These are phyloP conservation scores for Neodiprion virginianus DNA, from an alignment of 1,140 invertebrate genomes.

Conservation along the genomic window DNA sequence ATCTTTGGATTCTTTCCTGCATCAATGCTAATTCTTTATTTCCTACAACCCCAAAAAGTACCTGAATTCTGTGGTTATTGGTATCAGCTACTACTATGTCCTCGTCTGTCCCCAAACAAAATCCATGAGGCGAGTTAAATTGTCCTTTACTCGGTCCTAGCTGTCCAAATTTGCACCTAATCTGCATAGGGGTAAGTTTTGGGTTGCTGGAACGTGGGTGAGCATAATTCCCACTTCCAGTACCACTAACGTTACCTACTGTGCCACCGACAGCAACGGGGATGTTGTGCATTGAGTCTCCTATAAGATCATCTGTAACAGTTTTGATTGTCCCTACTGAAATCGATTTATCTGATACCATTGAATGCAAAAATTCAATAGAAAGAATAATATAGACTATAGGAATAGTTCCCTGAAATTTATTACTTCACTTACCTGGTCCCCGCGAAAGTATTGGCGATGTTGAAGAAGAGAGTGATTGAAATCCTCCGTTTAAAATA, in stretches of 20 bases:
- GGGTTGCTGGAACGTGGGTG: constrained; percentile 68
- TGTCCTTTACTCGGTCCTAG: constrained; percentile 89
- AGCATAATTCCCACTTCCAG: constrained; percentile 61
- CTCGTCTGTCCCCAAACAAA: constrained; percentile 92
- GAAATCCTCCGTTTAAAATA: constrained; percentile 64
- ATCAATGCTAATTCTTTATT: constrained; percentile 20
- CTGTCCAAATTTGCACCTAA: constrained; percentile 92
- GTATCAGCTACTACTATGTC: constrained; percentile 96
- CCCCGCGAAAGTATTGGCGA: constrained; percentile 67
- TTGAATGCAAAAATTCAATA: constrained; percentile 12
- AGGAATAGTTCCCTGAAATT: constrained; percentile 14
- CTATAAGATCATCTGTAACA: constrained; percentile 53
- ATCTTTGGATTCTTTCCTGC: constrained; percentile 5
- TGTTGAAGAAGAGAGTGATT: constrained; percentile 66
- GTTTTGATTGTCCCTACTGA: constrained; percentile 8
- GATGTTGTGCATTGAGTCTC: constrained; percentile 57
- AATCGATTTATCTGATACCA: constrained; percentile 17
- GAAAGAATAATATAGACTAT: not conserved
- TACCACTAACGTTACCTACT: constrained; percentile 46
- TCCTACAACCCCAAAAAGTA: constrained; percentile 51
- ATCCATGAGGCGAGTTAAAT: constrained; percentile 96
- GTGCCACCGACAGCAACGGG: constrained; percentile 45
- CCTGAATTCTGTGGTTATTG: constrained; percentile 94
- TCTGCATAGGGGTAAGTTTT: constrained; percentile 82
- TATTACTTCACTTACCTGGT: constrained; percentile 40